Evolutionary conservation across 2,888 invertebrate species (phyloP).

Genomic region (Physocephala rufipes): DNA sequence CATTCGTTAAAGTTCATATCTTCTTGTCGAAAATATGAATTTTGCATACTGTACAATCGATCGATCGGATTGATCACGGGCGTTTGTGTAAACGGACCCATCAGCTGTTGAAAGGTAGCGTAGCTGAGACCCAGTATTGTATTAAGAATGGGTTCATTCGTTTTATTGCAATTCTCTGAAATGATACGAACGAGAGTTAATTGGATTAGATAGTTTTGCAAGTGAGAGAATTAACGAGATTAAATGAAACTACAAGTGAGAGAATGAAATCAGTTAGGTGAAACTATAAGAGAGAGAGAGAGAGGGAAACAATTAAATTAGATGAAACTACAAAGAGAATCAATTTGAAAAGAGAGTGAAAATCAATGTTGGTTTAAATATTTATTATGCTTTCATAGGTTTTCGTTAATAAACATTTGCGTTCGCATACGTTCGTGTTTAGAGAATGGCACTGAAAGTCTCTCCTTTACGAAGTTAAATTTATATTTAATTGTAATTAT

Average conservation of each 20-base stretch:
- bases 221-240: no score
- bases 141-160: constrained; percentile 63
- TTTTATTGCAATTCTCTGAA: constrained; percentile 64
- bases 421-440: no score
- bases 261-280: neutral
- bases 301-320: neutral
- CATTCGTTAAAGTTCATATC: constrained; percentile 64
- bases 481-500: no score
- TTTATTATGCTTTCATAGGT: no score
- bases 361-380: no score
- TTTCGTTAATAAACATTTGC: no score
- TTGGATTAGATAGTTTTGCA: no score
- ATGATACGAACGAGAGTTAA: neutral
- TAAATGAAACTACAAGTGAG: neutral
- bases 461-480: no score
- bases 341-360: no score
- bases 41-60: constrained; percentile 73
- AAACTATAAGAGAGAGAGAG: neutral
- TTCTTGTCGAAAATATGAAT: constrained; percentile 72
- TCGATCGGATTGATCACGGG: constrained; percentile 71
- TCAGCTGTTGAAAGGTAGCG: constrained; percentile 65
- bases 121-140: constrained; percentile 65
- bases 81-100: constrained; percentile 65
- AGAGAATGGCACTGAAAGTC: no score
- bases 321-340: no score